Percentiles rank a stretch among this genome's conserved stretches.
These are phyloP conservation scores for Oreotrochilus melanogaster DNA, from an alignment of 2,113 vertebrate species.

Conservation along the genomic window DNA sequence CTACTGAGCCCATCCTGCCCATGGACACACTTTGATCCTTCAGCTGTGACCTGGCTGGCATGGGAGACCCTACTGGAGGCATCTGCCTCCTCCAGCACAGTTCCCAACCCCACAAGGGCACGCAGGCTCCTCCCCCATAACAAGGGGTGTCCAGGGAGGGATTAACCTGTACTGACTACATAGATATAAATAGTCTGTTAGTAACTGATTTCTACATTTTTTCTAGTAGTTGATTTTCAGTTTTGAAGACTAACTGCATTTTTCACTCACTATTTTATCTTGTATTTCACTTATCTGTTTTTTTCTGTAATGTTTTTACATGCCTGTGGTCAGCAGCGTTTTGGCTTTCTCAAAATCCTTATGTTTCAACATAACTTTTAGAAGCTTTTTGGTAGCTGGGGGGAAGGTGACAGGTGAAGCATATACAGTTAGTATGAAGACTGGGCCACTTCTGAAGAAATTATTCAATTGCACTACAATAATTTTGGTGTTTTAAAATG, in stretches of 20 bases:
- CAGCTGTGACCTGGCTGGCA: no score
- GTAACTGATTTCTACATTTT: not conserved
- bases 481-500: not conserved
- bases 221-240: not conserved
- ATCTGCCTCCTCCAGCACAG: no score
- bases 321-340: not conserved
- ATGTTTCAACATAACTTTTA: not conserved
- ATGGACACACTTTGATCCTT: no score
- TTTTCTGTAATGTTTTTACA: not conserved
- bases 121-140: no score
- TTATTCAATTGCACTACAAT: not conserved
- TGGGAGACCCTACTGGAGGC: no score
- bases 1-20: no score
- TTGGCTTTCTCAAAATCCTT: not conserved
- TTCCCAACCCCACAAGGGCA: no score
- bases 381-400: not conserved
- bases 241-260: not conserved
- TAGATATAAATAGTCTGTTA: not conserved
- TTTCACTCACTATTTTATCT: not conserved
- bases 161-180: not conserved
- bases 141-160: no score
- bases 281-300: not conserved
- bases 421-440: not conserved
- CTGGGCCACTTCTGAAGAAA: not conserved
- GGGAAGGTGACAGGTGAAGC: not conserved